Conservation (phyloP, 2,113 vertebrate genomes). For the Rynchops niger region DNA sequence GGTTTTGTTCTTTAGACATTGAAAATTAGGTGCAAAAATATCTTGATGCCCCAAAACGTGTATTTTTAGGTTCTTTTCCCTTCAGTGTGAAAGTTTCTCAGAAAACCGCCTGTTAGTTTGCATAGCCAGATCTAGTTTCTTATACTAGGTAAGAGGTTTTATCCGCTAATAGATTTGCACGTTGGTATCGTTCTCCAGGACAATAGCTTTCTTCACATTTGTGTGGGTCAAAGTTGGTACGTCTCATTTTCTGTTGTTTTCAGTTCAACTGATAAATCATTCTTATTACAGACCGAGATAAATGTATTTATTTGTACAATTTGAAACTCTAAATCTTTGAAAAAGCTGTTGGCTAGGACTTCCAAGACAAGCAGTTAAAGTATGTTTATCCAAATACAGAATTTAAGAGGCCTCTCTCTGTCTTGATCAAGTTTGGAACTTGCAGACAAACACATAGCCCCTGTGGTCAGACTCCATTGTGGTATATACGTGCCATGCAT, state of each 20-base stretch:
- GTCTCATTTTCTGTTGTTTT: background rate
- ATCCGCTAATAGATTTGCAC: background rate
- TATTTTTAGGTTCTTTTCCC: background rate
- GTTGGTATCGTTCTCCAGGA: background rate
- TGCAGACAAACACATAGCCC: background rate
- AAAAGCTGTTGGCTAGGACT: background rate
- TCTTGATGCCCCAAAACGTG: accelerated
- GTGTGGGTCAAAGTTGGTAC: background rate
- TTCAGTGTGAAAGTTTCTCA: background rate
- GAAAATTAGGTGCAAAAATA: background rate
- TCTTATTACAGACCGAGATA: background rate
- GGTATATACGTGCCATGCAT: background rate
- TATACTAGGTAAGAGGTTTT: background rate
- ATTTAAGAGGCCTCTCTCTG: background rate
- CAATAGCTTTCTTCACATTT: background rate
- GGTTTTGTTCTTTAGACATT: background rate
- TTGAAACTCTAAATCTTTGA: background rate
- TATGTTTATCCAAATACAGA: background rate
- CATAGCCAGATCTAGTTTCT: background rate
- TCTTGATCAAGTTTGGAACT: background rate
- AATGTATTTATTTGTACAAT: background rate
- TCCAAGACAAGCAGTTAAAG: background rate
- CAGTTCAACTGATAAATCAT: background rate
- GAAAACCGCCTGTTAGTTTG: background rate
- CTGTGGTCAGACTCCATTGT: background rate